These are phyloP conservation scores for Azemiops feae DNA, from an alignment of 2,113 vertebrate species.

Conservation along the genomic window DNA sequence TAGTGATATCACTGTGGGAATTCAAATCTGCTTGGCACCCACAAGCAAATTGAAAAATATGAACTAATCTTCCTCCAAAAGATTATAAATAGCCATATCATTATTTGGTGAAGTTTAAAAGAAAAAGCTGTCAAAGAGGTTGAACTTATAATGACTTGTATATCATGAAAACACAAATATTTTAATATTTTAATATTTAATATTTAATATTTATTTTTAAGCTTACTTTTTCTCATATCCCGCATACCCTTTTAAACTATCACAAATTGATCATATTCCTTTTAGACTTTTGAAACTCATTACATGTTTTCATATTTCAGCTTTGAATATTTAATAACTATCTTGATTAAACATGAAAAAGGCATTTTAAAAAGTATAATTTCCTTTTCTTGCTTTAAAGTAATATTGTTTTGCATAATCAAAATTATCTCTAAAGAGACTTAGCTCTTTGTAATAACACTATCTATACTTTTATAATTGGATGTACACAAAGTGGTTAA, in stretches of 20 bases:
- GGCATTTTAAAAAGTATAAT: not conserved
- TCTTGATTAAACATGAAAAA: conserved; percentile 23
- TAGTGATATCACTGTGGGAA: not conserved
- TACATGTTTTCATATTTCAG: not conserved
- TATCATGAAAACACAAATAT: not conserved
- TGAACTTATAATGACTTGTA: not conserved
- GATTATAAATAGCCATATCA: not conserved
- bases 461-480: not conserved
- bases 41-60: not conserved
- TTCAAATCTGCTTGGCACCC: not conserved
- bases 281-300: not conserved
- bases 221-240: not conserved
- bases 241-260: not conserved
- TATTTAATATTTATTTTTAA: not conserved
- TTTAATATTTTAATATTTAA: not conserved
- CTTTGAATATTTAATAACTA: accelerated
- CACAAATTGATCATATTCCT: not conserved
- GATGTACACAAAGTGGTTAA: not conserved
- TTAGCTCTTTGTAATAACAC: not conserved
- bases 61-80: not conserved
- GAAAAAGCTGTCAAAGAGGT: not conserved
- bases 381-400: not conserved
- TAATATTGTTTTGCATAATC: not conserved
- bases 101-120: not conserved
- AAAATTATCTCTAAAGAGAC: not conserved